Evolutionary conservation across 2,113 vertebrate species (phyloP).

Genomic region (Carassius carassius): DNA sequence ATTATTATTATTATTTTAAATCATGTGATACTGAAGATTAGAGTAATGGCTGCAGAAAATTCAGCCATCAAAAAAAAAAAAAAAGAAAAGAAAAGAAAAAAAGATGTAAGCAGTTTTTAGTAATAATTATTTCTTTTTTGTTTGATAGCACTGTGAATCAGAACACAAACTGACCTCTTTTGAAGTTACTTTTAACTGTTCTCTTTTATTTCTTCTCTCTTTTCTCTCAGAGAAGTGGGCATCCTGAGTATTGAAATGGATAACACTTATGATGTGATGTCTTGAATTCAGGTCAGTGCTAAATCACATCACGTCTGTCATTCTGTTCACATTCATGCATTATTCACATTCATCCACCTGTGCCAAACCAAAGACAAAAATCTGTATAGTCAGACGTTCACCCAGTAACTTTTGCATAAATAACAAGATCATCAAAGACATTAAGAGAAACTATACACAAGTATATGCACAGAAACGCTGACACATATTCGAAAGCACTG

Average conservation of each 20-base stretch:
- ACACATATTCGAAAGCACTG: neutral
- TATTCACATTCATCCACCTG: neutral
- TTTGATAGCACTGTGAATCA: too few relatives aligned
- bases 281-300: constrained; percentile 48
- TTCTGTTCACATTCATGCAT: neutral
- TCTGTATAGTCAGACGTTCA: neutral
- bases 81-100: too few relatives aligned
- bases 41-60: too few relatives aligned
- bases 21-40: too few relatives aligned
- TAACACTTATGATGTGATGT: neutral
- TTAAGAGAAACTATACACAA: constrained; percentile 22
- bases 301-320: neutral
- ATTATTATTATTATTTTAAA: too few relatives aligned
- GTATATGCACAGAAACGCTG: constrained; percentile 19
- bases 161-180: neutral
- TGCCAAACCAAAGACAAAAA: neutral
- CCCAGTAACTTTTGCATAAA: neutral
- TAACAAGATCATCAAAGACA: constrained; percentile 28
- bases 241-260: constrained; percentile 46
- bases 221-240: constrained; percentile 31
- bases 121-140: too few relatives aligned
- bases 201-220: neutral
- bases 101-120: too few relatives aligned
- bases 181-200: neutral
- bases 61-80: too few relatives aligned